Conservation (phyloP, 2,797 vertebrate species). For the Paedocypris micromegethes region DNA sequence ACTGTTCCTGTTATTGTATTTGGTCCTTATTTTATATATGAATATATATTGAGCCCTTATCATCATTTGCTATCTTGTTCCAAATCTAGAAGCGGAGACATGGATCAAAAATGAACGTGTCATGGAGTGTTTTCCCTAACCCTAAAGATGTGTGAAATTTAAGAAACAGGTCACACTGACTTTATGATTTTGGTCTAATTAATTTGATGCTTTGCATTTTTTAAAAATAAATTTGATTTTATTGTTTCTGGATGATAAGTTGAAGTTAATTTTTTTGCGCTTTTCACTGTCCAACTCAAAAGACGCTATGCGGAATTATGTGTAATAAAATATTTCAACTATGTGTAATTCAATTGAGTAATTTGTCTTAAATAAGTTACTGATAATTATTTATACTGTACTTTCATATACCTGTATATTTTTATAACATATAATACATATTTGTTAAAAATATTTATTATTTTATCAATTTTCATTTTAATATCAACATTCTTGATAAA, state of each 20-base stretch:
- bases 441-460: not conserved
- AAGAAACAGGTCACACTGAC: constrained; percentile 17
- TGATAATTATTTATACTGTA: not conserved
- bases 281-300: too few relatives aligned
- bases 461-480: not conserved
- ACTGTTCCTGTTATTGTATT: constrained; percentile 61
- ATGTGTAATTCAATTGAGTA: too few relatives aligned
- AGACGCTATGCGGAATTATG: too few relatives aligned
- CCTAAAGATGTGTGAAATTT: constrained; percentile 68
- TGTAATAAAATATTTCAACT: too few relatives aligned
- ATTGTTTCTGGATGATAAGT: too few relatives aligned
- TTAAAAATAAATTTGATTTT: too few relatives aligned
- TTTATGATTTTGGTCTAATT: too few relatives aligned
- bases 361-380: too few relatives aligned
- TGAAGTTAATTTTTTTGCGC: too few relatives aligned
- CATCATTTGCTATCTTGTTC: constrained; percentile 57
- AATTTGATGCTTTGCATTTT: too few relatives aligned
- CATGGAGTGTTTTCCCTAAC: constrained; percentile 57
- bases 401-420: not conserved
- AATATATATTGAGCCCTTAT: constrained; percentile 56
- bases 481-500: too few relatives aligned
- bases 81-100: constrained; percentile 38
- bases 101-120: constrained; percentile 54
- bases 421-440: not conserved
- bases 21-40: constrained; percentile 59